A percentile compares a stretch with the other conserved stretches of the same genome.
These are phyloP conservation scores for Percina caprodes DNA, from an alignment of 2,113 vertebrate species.

Conservation along the genomic window DNA sequence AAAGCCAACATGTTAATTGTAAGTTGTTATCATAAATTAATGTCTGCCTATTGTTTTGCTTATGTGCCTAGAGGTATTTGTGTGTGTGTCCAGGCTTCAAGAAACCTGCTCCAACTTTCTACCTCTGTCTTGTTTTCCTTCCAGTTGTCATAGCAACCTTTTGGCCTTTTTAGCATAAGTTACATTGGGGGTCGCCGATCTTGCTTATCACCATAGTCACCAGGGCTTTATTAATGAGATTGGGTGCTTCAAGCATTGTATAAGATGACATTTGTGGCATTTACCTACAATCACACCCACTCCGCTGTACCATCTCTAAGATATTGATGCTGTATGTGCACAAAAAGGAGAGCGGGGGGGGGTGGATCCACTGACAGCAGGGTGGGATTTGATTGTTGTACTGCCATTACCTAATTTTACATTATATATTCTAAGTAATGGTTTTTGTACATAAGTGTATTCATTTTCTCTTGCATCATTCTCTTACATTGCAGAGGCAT, in stretches of 20 bases:
- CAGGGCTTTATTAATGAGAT: constrained; percentile 55
- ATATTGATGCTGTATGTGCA: constrained; percentile 12
- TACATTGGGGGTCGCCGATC: constrained; percentile 45
- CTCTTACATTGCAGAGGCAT: too few species aligned
- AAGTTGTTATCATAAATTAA: background rate
- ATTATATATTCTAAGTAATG: background rate
- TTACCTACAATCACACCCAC: constrained; percentile 38
- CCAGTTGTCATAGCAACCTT: constrained; percentile 78
- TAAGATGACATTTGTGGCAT: constrained; percentile 53
- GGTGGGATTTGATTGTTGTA: background rate
- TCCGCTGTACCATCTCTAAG: background rate
- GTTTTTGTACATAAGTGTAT: background rate
- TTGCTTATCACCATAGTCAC: constrained; percentile 75
- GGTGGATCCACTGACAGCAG: background rate
- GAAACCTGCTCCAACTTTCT: constrained; percentile 49
- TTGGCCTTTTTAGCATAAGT: constrained; percentile 74
- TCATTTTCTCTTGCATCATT: background rate
- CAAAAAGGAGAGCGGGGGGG: background rate
- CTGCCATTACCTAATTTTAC: background rate
- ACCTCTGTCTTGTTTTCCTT: constrained; percentile 47
- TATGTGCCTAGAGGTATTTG: background rate
- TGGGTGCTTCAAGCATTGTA: constrained; percentile 42
- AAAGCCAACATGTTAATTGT: too few species aligned
- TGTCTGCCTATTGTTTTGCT: background rate
- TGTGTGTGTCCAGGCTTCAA: background rate